These are phyloP conservation scores for Labia minor DNA, from an alignment of 2,888 invertebrate species.

Conservation along the genomic window DNA sequence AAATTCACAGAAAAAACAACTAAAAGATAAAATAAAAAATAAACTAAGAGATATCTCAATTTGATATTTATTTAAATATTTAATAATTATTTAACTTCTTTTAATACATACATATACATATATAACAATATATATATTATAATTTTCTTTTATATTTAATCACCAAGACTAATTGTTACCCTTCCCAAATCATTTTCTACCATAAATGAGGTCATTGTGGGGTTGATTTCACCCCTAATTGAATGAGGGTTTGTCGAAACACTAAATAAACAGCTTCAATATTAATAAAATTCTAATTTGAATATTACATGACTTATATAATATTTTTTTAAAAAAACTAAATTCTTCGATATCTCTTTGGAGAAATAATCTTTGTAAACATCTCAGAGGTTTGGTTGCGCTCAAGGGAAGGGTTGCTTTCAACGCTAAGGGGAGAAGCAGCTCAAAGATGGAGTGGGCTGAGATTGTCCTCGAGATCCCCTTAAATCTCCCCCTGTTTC, in stretches of 20 bases:
- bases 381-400: not conserved
- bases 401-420: not conserved
- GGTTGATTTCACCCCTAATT: not conserved
- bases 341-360: not conserved
- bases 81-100: no score
- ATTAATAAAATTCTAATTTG: not conserved
- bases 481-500: slow-evolving; percentile 7
- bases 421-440: not conserved
- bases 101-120: no score
- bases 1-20: no score
- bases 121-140: not conserved
- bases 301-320: not conserved
- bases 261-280: no score
- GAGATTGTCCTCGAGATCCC: slow-evolving; percentile 13
- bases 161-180: not conserved
- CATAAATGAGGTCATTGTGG: not conserved
- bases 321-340: not conserved
- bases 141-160: not conserved
- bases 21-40: no score
- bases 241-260: not conserved
- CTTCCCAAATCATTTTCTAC: not conserved
- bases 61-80: no score
- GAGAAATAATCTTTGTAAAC: not conserved
- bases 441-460: not conserved
- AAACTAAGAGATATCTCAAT: no score